Base-by-base conservation (phyloP, 2,113 vertebrate species). In the Chloropsis hardwickii region DNA sequence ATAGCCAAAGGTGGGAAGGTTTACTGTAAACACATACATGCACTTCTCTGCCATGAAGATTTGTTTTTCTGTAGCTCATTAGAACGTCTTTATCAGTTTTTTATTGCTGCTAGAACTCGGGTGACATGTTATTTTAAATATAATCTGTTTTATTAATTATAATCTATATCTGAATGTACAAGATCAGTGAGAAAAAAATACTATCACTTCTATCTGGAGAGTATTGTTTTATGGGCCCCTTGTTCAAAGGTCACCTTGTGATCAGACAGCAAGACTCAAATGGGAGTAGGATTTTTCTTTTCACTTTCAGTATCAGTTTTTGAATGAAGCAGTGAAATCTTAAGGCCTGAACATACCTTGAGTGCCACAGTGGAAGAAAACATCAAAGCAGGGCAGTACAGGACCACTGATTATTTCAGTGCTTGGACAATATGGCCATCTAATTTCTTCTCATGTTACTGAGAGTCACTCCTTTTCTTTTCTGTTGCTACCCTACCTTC, bases 181-280 rank as follows among this genome's bases (percentile, higher is more conserved):
- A 91, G 81, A 70, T 77, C 35, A 95, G 79, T 92, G 58, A 97
- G 64, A 70, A 94, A 86, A 94, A 92, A 78, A 58, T 40, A 71
- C 65, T 95, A 92, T 84, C 94, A 96, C 91, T 98, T 98, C 85
- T 97, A 97, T 97, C 97, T 98, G 97, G 97, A 98, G 94, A 64
- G 21, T 69, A 81, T 37, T 86, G 73, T 45, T 96, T 94, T 45
- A 71, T 57, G 56, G 31, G n/a, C 3, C 22, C 39, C 19, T 66
- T 3, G 10, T 37, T 72, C 37, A 72, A 86, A 91, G 29, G 64
- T 64, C 73, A 64, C 12, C 27, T 14, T 21, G 10, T 13, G 56
- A 51, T 51, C 74, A 74, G 23, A 84, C 23, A 83, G 15, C 14
- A 87, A n/a, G 11, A 54, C 20, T 47, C 10, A 3, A 42, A 72